These are phyloP conservation scores for Anoplophora glabripennis DNA, from an alignment of 1,140 invertebrate genomes.

Conservation along the genomic window DNA sequence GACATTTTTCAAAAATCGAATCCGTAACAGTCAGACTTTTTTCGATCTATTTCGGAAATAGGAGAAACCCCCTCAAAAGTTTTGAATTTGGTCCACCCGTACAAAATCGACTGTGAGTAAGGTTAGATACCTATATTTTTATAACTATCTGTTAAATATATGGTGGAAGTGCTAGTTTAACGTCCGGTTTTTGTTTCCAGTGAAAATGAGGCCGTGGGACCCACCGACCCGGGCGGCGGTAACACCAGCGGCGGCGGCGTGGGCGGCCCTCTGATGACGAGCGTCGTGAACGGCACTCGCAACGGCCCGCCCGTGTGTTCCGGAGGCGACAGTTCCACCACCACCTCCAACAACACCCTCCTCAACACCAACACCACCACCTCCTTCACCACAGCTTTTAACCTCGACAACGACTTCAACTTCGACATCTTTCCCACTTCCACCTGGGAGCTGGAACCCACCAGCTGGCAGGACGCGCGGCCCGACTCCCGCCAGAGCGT, in stretches of 20 bases:
- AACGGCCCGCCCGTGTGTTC: slow-evolving; percentile 45
- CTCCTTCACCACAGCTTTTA: slow-evolving; percentile 45
- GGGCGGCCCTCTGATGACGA: slow-evolving; percentile 64
- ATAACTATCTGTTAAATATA: too few species aligned
- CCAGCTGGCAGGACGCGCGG: slow-evolving; percentile 47
- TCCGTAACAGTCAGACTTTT: too few species aligned
- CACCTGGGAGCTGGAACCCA: slow-evolving; percentile 54
- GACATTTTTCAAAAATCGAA: too few species aligned
- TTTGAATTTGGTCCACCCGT: too few species aligned
- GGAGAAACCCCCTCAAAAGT: too few species aligned
- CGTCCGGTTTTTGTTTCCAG: slow-evolving; percentile 40
- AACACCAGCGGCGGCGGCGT: slow-evolving; percentile 40
- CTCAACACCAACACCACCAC: slow-evolving; percentile 46
- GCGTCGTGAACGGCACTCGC: slow-evolving; percentile 58
- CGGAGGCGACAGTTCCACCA: slow-evolving; percentile 44
- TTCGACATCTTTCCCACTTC: slow-evolving; percentile 59
- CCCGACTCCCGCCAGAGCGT: slow-evolving; percentile 60
- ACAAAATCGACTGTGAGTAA: too few species aligned
- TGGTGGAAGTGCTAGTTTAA: background rate
- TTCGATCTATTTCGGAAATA: too few species aligned
- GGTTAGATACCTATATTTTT: too few species aligned
- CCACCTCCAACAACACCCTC: slow-evolving; percentile 45
- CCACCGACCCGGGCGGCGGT: slow-evolving; percentile 46
- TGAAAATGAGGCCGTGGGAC: slow-evolving; percentile 53
- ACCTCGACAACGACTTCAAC: slow-evolving; percentile 57